Conservation (phyloP, 2,113 vertebrate genomes). For the Chlorocebus sabaeus region DNA sequence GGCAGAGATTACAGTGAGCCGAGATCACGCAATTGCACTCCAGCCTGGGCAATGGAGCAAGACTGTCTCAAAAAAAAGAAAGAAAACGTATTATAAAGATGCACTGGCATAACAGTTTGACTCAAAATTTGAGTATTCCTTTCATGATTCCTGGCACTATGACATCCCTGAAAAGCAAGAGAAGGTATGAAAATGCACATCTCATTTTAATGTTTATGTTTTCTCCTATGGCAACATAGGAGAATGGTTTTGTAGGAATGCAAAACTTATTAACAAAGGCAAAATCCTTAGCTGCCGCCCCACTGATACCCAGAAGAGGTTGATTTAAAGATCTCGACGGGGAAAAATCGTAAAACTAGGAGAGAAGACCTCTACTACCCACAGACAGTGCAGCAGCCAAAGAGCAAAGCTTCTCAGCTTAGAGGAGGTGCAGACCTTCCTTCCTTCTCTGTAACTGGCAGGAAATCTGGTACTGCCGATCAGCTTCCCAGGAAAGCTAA, state of each 20-base stretch:
- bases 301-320: neutral
- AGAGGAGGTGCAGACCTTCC: neutral
- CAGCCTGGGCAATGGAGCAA: neutral
- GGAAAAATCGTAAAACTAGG: neutral
- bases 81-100: no score
- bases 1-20: neutral
- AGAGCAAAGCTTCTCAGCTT: neutral
- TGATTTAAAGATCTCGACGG: neutral
- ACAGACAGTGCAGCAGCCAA: neutral
- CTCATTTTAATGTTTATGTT: no score
- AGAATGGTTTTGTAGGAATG: neutral
- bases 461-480: neutral
- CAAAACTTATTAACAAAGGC: neutral
- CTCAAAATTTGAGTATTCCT: no score
- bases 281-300: neutral
- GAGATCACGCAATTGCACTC: neutral
- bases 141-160: no score
- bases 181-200: no score
- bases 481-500: neutral
- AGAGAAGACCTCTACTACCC: neutral
- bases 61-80: neutral
- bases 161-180: no score
- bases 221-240: neutral
- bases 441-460: neutral
- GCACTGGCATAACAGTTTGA: no score